Base-by-base conservation (phyloP, 1,140 invertebrate genomes). In the Magallana ariakensis region DNA sequence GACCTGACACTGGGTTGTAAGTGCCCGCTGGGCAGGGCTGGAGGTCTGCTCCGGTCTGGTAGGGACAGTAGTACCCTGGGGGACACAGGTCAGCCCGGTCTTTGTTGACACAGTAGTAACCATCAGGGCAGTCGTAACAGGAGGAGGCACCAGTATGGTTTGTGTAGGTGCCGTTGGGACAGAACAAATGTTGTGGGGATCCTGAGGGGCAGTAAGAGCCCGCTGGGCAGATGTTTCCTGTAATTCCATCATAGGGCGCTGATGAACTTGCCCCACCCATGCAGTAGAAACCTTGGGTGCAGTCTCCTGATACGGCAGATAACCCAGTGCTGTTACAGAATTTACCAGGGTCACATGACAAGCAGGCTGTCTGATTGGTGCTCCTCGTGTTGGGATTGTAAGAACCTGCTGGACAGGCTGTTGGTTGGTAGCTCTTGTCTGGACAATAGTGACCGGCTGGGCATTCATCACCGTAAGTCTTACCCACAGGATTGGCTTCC, bases 91-190 rank as follows among this genome's bases (percentile, higher is more conserved):
- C 93, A 26, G 94, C 94, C 54, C 90, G 80, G 86, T 93, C 93
- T 81, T 92, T 81, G 88, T 92, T 91, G 9, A 90, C 90, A 87
- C 94, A 94, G 88, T 91, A 94, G 58, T 92, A 92, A 0, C 93
- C 93, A 46, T 91, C 92, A n/a, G 94, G 94, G 80, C 94, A 94
- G 60, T 92, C 90, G 53, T 93, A 93, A 86, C 94, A 94, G 6
- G 46, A 58, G 3, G 89, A 87, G 6, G 93, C 91, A 10, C 94
- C 94, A 15, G 93, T 92, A 89, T 93, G 91, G 84, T 94, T 93
- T 11, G 91, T 93, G 89, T 92, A 94, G 26, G 94, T 94, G 13
- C 92, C 92, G 87, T 94, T 94, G 13, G 92, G 89, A 89, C 94
- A 94, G 89, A 86, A 91, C 15, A 90, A 85, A 83, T 93, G 92